Percentiles rank a stretch among this genome's conserved stretches.
phyloP scores from a whole-genome alignment of 2,797 vertebrate species.

The Choloepus didactylus region DNA sequence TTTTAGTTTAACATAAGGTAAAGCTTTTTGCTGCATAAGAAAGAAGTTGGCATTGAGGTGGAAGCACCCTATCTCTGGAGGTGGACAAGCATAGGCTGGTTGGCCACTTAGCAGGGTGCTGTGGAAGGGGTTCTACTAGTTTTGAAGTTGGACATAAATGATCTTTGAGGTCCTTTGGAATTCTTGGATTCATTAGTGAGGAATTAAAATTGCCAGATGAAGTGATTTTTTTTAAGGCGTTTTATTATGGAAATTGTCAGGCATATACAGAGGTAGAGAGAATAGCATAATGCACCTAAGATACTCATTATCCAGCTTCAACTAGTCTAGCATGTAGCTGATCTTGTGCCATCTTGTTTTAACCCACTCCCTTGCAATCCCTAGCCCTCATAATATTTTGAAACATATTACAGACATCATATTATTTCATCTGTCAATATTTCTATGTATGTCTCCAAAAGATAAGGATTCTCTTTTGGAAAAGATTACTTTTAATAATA shows the following conservation, averaged over 20 bases:
- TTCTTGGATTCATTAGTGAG: neutral
- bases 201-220: neutral
- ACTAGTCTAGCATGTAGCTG: neutral
- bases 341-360: neutral
- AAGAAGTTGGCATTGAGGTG: neutral
- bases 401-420: neutral
- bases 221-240: neutral
- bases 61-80: neutral
- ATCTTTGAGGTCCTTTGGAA: neutral
- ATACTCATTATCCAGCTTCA: neutral
- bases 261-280: neutral
- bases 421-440: neutral
- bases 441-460: neutral
- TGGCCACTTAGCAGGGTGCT: neutral
- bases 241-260: conserved; percentile 18
- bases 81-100: neutral
- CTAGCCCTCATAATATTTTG: neutral
- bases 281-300: neutral
- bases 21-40: neutral
- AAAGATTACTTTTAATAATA: conserved; percentile 35
- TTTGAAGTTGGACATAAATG: neutral
- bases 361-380: neutral
- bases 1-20: conserved; percentile 4
- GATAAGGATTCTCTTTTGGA: neutral
- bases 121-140: neutral